Base-by-base conservation (phyloP, 2,113 vertebrate genomes). In the Chrysemys picta region DNA sequence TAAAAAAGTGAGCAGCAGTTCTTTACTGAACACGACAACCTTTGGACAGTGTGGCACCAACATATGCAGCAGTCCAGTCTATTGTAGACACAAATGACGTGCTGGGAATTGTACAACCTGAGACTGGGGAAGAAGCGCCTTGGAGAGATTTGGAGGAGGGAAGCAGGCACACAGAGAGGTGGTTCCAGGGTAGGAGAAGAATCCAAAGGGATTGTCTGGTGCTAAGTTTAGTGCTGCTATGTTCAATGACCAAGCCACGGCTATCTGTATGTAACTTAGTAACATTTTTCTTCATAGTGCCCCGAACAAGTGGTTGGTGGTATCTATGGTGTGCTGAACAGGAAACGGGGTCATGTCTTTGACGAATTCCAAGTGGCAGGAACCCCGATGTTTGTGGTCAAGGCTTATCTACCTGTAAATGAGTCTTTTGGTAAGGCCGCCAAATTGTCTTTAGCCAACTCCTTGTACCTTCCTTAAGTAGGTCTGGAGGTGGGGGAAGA, bases 281-380 rank as follows among this genome's bases (percentile, higher is more conserved):
- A 49, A 12, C 19, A 6, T 9, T 19, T 80, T 52, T 22, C 10
- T 49, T 88, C 38, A 5, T 47, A 98, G 95, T 96, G 97, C 78
- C 97, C 97, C 24, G 97, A 98, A 84, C 95, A 97, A 81, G 97
- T 96, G 24, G 97, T 98, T 54, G 98, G 98, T 59, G 97, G 97
- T 14, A 97, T 97, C 95, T 98, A 89, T 11, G 94, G 96, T 52
- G 97, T 98, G n/a, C 93, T 98, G 92, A 98, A 98, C 89, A 96
- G 97, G 82, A 98, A 98, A 86, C 93, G 96, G 82, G 97, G 97
- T n/a, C 93, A 91, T 0, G 76, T 97, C 53, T 98, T 95, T 96
- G 97, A 98, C 62, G 97, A 98, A 93, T 96, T 95, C 12, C 98
- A 98, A 65, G 96, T 97, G 24, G 95, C 97, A 27, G 96, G 97